Evolutionary conservation across 2,797 vertebrate genomes (phyloP).

Genomic region (Valencia hispanica): DNA sequence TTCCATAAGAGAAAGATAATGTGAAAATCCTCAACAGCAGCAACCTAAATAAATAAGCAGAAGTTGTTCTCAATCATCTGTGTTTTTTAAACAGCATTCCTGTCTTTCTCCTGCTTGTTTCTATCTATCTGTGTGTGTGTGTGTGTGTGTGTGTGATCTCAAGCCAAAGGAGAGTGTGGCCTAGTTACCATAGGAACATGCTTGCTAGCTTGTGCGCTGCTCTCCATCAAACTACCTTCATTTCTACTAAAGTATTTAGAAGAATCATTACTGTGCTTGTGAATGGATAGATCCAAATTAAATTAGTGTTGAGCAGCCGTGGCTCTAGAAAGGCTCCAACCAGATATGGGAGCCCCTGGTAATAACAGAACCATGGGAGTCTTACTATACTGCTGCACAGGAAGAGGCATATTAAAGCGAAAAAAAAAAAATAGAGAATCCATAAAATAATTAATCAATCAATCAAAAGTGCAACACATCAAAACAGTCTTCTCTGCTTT

Average conservation of each 20-base stretch:
- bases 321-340: background rate
- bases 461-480: background rate
- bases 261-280: slow-evolving; percentile 36
- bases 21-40: slow-evolving; percentile 12
- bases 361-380: background rate
- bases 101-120: slow-evolving; percentile 50
- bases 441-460: background rate
- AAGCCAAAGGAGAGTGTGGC: slow-evolving; percentile 67
- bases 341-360: background rate
- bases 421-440: background rate
- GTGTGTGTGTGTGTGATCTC: slow-evolving; percentile 46
- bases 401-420: background rate
- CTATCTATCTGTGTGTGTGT: too few relatives aligned
- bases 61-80: slow-evolving; percentile 47
- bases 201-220: slow-evolving; percentile 55
- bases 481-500: background rate
- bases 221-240: slow-evolving; percentile 60
- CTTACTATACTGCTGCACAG: background rate
- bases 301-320: slow-evolving; percentile 8
- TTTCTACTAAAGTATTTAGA: slow-evolving; percentile 56
- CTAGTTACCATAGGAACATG: slow-evolving; percentile 78
- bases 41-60: slow-evolving; percentile 39
- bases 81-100: slow-evolving; percentile 42
- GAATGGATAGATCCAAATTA: slow-evolving; percentile 43
- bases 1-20: background rate